phyloP scores from a whole-genome alignment of 1,140 invertebrate species.

The Drosophila trapezifrons region DNA sequence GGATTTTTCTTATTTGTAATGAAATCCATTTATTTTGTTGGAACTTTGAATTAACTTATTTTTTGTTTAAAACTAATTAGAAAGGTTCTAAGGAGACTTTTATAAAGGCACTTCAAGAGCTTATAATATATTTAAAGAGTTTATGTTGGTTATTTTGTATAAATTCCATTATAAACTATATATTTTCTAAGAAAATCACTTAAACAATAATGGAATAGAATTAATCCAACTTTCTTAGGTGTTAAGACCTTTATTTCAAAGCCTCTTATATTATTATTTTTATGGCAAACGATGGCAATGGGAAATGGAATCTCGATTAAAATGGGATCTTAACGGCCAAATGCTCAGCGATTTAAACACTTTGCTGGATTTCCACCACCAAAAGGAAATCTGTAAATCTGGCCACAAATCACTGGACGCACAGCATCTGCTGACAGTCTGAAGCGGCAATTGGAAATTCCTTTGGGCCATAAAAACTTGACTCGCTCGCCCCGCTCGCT shows the following conservation, averaged over 20 bases:
- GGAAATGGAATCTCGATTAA: background rate
- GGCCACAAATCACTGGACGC: slow-evolving; percentile 50
- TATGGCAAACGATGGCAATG: background rate
- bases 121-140: too few species aligned
- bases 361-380: background rate
- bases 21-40: background rate
- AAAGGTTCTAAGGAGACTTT: too few species aligned
- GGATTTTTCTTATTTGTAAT: background rate
- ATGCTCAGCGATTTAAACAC: slow-evolving; percentile 15
- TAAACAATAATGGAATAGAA: too few species aligned
- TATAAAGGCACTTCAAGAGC: too few species aligned
- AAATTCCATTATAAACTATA: too few species aligned
- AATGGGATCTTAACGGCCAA: background rate
- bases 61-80: too few species aligned
- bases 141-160: too few species aligned
- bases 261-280: too few species aligned
- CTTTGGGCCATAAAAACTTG: slow-evolving; percentile 56
- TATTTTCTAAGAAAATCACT: too few species aligned
- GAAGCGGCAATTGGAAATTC: slow-evolving; percentile 61
- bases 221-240: background rate
- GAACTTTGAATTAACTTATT: background rate
- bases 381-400: slow-evolving; percentile 20
- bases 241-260: background rate
- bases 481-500: slow-evolving; percentile 10
- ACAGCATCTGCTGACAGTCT: slow-evolving; percentile 56